Evolutionary conservation across 2,113 vertebrate genomes (phyloP), one percentile per base, ranked within the genome.

Genomic region (Dicentrarchus labrax): DNA sequence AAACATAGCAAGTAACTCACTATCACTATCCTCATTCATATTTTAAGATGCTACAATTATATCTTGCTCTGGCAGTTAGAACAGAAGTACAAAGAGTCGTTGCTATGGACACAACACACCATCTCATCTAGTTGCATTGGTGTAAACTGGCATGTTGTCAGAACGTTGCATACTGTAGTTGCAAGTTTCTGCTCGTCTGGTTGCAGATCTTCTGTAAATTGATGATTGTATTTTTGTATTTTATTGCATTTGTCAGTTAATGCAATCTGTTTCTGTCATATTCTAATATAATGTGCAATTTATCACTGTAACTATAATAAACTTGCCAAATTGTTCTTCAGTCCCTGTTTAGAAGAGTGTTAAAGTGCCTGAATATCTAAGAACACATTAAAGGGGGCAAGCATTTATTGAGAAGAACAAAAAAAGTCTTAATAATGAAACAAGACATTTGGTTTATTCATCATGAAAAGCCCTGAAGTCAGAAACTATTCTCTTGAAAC

Each of bases 401-500:
- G 7, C 30, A 41, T 24, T 68, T 68, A 68, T 16, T 41, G 50
- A 62, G 11, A 8, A 61, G 59, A n/a, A 57, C 48, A 86, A 83
- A 61, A 72, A 57, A 87, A 77, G 62, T 84, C 62, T 68, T 62
- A 80, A 84, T 87, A 87, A 87, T 71, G 54, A n/a, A 51, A 71
- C 70, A 19, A 72, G 53, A 56, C 60, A 76, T 74, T 74, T 65
- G 38, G 57, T 61, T 75, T 66, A 74, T 59, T 75, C 78, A 71
- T 79, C 51, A 67, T 67, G 53, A 66, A 69, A 68, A 57, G 61
- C 68, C 76, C 62, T 10, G 56, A 70, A 78, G 74, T 71, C 1
- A 36, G 73, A 78, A 70, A 24, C 6, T 24, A 41, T 60, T 62
- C 47, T 67, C 71, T 16, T 70, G 53, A 76, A 76, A 79, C 21